These are phyloP conservation scores for Leptocoma aspasia DNA, from an alignment of 2,113 vertebrate genomes.

Conservation along the genomic window DNA sequence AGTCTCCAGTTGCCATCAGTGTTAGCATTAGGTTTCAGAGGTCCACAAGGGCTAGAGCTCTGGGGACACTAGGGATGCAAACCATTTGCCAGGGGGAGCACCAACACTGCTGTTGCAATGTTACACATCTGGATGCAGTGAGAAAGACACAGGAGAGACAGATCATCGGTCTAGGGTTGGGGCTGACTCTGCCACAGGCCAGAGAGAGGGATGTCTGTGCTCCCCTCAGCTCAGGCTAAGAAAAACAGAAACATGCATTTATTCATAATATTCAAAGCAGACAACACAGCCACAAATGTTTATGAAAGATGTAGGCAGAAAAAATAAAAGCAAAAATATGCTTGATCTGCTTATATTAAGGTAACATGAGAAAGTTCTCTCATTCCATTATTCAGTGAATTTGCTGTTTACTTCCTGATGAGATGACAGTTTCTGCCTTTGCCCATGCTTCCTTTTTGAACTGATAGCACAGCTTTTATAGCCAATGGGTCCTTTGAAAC, in stretches of 20 bases:
- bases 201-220: neutral
- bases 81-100: neutral
- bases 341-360: conserved; percentile 8
- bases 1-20: neutral
- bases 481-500: neutral
- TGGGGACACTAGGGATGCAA: neutral
- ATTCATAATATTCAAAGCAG: conserved; percentile 28
- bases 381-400: neutral
- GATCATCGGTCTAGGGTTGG: fast-evolving
- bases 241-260: neutral
- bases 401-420: neutral
- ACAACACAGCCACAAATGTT: neutral
- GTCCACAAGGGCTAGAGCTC: neutral
- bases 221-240: neutral
- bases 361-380: neutral
- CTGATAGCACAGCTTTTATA: neutral
- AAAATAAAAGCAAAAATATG: conserved; percentile 28
- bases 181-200: no score
- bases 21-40: neutral
- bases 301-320: neutral
- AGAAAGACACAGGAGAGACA: neutral
- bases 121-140: neutral
- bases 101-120: neutral
- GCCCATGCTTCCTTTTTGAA: neutral
- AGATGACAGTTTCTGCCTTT: neutral